Percentiles rank a stretch among this genome's conserved stretches.
phyloP scores from a whole-genome alignment of 2,113 vertebrate genomes.

The Seriola rivoliana region DNA sequence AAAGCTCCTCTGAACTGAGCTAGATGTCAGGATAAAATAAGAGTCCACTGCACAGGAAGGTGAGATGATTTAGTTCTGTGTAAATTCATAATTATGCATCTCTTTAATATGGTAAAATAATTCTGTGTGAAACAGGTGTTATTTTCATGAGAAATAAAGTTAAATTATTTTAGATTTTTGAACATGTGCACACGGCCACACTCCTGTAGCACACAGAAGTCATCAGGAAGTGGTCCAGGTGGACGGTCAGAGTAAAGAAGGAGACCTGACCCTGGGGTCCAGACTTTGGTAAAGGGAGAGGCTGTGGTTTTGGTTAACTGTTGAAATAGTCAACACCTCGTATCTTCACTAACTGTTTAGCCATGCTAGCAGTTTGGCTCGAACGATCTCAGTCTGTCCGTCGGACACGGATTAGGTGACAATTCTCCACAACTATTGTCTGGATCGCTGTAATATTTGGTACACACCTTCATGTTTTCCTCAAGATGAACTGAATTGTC shows the following conservation, averaged over 20 bases:
- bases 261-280: too few species aligned
- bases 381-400: too few species aligned
- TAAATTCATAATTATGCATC: not conserved
- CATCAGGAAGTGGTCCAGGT: not conserved
- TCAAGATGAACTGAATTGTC: too few species aligned
- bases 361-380: not conserved
- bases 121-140: not conserved
- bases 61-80: not conserved
- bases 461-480: too few species aligned
- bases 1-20: not conserved
- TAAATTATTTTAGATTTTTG: not conserved
- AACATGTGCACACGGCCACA: not conserved
- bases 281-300: not conserved
- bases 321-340: not conserved
- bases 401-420: too few species aligned
- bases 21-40: not conserved
- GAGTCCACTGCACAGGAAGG: not conserved
- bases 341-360: not conserved
- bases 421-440: too few species aligned
- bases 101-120: not conserved
- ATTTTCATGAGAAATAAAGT: not conserved
- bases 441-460: not conserved
- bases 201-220: not conserved
- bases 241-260: too few species aligned
- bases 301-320: not conserved